A percentile compares a stretch with the other conserved stretches of the same genome.
phyloP scores from a whole-genome alignment of 2,113 vertebrate genomes.

The Oreochromis niloticus region DNA sequence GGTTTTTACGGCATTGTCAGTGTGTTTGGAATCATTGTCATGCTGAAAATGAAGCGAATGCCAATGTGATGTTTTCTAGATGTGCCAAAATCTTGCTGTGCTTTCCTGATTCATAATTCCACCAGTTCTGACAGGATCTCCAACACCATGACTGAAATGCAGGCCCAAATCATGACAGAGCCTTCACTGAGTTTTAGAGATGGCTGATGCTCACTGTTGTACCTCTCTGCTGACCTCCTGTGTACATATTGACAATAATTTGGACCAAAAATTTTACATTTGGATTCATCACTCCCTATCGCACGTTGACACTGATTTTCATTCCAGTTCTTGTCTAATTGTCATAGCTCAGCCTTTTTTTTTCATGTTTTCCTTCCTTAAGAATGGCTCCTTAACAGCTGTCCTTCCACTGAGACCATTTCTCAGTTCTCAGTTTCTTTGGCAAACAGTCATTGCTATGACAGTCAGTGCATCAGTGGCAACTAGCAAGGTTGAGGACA shows the following conservation, averaged over 20 bases:
- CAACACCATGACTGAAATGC: neutral
- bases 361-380: neutral
- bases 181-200: neutral
- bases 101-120: neutral
- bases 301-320: neutral
- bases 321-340: neutral
- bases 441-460: neutral
- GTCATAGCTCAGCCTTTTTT: neutral
- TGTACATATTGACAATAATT: neutral
- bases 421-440: neutral
- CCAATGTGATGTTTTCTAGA: neutral
- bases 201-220: neutral
- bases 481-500: neutral
- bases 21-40: neutral
- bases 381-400: neutral
- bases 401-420: neutral
- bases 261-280: neutral
- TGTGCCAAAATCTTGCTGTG: neutral
- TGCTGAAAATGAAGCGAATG: neutral
- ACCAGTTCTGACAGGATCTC: neutral
- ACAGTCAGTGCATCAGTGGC: neutral
- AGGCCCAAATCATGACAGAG: neutral
- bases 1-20: neutral
- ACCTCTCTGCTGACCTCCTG: neutral
- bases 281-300: neutral